phyloP scores from a whole-genome alignment of 2,113 vertebrate species.

The Cacatua alba region DNA sequence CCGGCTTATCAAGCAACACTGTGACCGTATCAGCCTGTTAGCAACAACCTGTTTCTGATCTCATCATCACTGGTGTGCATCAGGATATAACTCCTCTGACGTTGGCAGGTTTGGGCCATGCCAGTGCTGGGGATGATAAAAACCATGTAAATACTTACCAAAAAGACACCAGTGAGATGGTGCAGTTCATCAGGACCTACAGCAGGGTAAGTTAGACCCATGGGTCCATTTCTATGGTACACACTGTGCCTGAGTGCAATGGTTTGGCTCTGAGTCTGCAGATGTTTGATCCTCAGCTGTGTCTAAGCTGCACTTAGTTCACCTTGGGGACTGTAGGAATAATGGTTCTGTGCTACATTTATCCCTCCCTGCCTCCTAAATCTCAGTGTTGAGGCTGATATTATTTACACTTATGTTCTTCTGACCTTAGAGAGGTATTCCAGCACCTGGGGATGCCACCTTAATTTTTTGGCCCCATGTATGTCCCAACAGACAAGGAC shows the following conservation, averaged over 20 bases:
- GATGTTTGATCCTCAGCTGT: not conserved
- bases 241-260: not conserved
- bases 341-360: not conserved
- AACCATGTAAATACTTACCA: not conserved
- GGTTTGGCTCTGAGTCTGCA: not conserved
- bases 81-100: not conserved
- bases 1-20: rapidly evolving
- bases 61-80: not conserved
- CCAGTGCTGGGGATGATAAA: not conserved
- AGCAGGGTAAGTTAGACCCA: not conserved
- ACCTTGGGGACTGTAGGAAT: not conserved
- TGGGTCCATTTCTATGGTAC: not conserved
- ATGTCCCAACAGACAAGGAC: not conserved
- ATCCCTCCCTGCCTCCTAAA: not conserved
- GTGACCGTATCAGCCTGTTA: not conserved
- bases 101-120: not conserved
- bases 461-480: not conserved
- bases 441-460: not conserved
- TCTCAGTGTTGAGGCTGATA: not conserved
- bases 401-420: not conserved
- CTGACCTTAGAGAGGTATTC: not conserved
- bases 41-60: not conserved
- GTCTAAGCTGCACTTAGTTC: not conserved
- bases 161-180: not conserved
- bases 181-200: not conserved